A percentile compares a stretch with the other conserved stretches of the same genome.
These are phyloP conservation scores for Theristicus caerulescens DNA, from an alignment of 2,113 vertebrate species.

Conservation along the genomic window DNA sequence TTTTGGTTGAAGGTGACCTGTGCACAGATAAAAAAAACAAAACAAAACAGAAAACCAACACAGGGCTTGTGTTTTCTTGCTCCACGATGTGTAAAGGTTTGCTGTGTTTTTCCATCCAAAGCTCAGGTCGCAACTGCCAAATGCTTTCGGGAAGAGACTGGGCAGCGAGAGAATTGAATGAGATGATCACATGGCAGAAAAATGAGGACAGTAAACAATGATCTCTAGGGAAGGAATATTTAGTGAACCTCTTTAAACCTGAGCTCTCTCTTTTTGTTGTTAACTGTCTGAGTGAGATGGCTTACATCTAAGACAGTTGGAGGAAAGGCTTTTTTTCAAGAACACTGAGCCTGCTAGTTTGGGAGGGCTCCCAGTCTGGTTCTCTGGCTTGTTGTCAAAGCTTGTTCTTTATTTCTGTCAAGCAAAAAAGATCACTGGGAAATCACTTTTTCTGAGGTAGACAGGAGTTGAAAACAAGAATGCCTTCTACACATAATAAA, in stretches of 20 bases:
- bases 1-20: conserved; percentile 16
- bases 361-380: neutral
- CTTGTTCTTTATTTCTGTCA: conserved; percentile 37
- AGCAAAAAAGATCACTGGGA: neutral
- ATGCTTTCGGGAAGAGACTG: conserved; percentile 40
- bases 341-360: neutral
- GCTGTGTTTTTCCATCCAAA: conserved; percentile 54
- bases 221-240: conserved; percentile 57
- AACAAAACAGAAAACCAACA: neutral
- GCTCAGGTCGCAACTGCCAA: conserved; percentile 37
- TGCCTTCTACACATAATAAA: neutral
- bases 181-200: conserved; percentile 64
- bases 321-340: neutral
- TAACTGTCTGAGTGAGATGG: neutral
- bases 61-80: neutral
- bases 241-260: conserved; percentile 49
- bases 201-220: conserved; percentile 66
- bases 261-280: conserved; percentile 17
- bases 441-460: neutral
- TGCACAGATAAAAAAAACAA: neutral
- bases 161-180: conserved; percentile 45
- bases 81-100: neutral
- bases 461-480: neutral
- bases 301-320: neutral
- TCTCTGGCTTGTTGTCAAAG: neutral